Conservation (phyloP, 2,888 invertebrate genomes). For the Microplitis deprimator region DNA sequence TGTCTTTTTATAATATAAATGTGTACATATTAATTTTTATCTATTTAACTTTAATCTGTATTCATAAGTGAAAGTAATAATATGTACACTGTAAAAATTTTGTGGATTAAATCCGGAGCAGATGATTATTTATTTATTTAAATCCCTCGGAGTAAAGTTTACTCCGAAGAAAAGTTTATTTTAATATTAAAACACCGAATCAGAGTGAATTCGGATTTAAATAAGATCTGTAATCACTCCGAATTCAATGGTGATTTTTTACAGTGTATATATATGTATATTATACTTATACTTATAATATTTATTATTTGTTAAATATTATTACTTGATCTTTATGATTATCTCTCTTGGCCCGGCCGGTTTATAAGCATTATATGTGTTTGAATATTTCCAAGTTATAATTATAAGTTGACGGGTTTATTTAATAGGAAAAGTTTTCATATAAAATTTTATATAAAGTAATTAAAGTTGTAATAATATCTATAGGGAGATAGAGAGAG, state of each 20-base stretch:
- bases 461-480: background rate
- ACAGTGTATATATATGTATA: constrained; percentile 7
- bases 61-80: background rate
- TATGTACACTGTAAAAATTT: background rate
- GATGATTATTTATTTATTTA: too few relatives aligned
- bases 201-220: too few relatives aligned
- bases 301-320: constrained; percentile 15
- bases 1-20: constrained; percentile 6
- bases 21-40: background rate
- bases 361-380: constrained; percentile 21
- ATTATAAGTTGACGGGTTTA: background rate
- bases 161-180: too few relatives aligned
- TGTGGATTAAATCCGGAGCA: too few relatives aligned
- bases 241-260: too few relatives aligned
- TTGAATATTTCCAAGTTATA: constrained; percentile 14
- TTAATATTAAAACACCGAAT: too few relatives aligned
- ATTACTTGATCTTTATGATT: constrained; percentile 17
- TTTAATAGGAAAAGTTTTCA: background rate
- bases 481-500: too few relatives aligned
- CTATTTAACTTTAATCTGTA: constrained; percentile 6
- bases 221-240: too few relatives aligned
- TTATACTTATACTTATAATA: constrained; percentile 11
- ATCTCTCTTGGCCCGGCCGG: constrained; percentile 41
- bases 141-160: too few relatives aligned
- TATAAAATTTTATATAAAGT: background rate